Evolutionary conservation across 2,113 vertebrate species (phyloP).

Genomic region (Rhinolophus ferrumequinum): DNA sequence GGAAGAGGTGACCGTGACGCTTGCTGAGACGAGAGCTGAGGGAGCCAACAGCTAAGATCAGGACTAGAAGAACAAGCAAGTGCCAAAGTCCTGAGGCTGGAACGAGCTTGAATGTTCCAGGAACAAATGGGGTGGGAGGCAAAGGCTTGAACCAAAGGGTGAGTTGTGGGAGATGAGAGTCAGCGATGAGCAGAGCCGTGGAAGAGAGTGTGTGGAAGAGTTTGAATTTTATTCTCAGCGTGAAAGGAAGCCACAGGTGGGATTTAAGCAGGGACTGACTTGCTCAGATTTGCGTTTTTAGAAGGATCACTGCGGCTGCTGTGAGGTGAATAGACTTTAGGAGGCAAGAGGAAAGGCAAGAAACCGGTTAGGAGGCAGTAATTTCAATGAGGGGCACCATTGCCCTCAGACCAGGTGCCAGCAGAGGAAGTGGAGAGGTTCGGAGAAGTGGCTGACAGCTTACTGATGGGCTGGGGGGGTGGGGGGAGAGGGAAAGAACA

Average conservation of each 20-base stretch:
- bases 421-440: background rate
- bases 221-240: slow-evolving; percentile 9
- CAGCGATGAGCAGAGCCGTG: background rate
- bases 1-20: background rate
- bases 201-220: background rate
- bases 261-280: slow-evolving; percentile 1
- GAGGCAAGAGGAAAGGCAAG: background rate
- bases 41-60: background rate
- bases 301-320: background rate
- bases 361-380: background rate
- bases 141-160: background rate
- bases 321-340: background rate
- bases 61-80: background rate
- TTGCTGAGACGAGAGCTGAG: slow-evolving; percentile 27
- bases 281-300: background rate
- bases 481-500: background rate
- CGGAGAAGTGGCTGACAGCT: background rate
- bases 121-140: background rate
- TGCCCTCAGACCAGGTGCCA: background rate
- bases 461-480: background rate
- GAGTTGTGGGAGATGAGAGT: background rate
- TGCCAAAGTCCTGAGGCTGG: background rate
- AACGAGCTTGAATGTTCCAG: background rate
- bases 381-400: background rate
- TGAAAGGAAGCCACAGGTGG: background rate